Conservation (phyloP, 2,113 vertebrate species). For the Passer montanus region DNA sequence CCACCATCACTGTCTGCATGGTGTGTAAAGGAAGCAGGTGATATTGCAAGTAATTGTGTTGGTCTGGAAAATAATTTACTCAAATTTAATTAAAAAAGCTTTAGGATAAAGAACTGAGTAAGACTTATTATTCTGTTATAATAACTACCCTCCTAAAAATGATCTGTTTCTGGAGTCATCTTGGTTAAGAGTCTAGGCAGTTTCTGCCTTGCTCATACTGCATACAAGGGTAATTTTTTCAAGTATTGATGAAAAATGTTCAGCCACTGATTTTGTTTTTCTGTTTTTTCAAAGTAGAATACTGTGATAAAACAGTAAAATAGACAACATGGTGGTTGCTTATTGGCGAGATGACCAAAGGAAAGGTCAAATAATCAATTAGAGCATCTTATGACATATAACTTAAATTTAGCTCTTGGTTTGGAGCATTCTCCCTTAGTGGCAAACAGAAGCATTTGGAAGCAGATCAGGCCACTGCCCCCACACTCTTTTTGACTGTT, state of each 20-base stretch:
- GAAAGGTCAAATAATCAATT: background rate
- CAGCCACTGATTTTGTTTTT: background rate
- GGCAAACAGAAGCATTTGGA: background rate
- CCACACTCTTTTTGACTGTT: background rate
- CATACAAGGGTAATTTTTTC: background rate
- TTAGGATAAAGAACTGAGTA: background rate
- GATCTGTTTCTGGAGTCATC: background rate
- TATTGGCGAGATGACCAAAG: background rate
- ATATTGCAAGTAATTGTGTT: background rate
- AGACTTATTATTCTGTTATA: background rate
- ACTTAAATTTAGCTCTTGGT: background rate
- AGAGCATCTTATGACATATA: fast-evolving
- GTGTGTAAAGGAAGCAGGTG: background rate
- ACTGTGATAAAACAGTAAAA: background rate
- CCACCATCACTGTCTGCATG: background rate
- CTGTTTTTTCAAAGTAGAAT: too few species aligned
- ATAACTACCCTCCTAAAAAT: background rate
- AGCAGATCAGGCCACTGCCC: background rate
- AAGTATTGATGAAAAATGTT: background rate
- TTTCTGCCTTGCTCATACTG: background rate
- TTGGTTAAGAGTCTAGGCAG: background rate
- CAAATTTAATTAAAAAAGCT: background rate
- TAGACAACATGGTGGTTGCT: background rate
- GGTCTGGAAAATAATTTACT: background rate
- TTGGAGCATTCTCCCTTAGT: background rate